Base-by-base conservation (phyloP, 2,113 vertebrate species). In the Crotophaga sulcirostris region DNA sequence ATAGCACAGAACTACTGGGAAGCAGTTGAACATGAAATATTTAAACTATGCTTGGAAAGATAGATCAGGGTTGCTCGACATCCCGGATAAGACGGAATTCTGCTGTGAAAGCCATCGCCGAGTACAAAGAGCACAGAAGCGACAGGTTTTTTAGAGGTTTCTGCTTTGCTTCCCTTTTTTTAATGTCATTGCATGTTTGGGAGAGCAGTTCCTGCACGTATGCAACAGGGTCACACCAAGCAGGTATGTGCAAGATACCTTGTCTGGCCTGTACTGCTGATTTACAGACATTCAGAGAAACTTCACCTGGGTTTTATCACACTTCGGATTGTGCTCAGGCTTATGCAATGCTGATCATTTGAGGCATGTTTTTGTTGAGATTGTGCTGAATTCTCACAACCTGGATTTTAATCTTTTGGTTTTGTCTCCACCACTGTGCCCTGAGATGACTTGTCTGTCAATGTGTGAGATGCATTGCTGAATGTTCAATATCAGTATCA, bases 81-180 rank as follows among this genome's bases (percentile, higher is more conserved):
- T 73, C 18, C 17, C 78, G 51, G 16, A 8, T 68, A 13, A 74
- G 3, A 29, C 2, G 17, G 23, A 15, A 24, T 33, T 42, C 24
- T 78, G 38, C 51, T 72, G 10, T 42, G 68, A 51, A 84, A 74
- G 13, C 28, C 28, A 26, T 31, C 70, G 28, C 6, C 16, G 20
- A 5, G 33, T 12, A 36, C 0, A 1, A 68, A 38, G 6, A 74
- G 6, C 14, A 4, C 1, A 7, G 5, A 7, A 16, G 18, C 1
- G 1, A 13, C 12, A 82, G 36, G 3, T 28, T 76, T 49, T 72
- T 64, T 34, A 20, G 67, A 63, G 38, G 11, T 20, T 47, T 78
- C 7, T 69, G 29, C 63, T 58, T 5, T 25, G 5, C 29, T 64
- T 52, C 5, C 13, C 20, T 80, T 3, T 42, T 85, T 23, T 64